These are phyloP conservation scores for Drosophila austrosaltans DNA, from an alignment of 2,888 invertebrate genomes.

Conservation along the genomic window DNA sequence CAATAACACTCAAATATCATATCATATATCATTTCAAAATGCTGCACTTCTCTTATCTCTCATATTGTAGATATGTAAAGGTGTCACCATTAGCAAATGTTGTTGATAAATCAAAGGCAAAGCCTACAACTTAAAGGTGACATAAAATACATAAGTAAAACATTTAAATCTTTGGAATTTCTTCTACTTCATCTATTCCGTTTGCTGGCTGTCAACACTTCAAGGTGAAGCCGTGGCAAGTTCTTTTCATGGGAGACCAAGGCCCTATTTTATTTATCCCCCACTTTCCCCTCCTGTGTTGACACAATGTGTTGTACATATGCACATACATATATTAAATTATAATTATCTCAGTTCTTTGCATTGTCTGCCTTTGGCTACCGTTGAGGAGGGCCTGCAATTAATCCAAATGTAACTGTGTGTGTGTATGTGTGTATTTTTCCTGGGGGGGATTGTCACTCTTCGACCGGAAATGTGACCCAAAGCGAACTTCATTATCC, in stretches of 20 bases:
- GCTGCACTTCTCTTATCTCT: neutral
- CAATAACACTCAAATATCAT: neutral
- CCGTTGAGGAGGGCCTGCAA: slow-evolving; percentile 67
- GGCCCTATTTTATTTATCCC: slow-evolving; percentile 26
- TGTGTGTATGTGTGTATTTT: slow-evolving; percentile 43
- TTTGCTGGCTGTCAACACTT: slow-evolving; percentile 23
- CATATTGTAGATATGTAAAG: slow-evolving; percentile 16
- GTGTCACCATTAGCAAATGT: slow-evolving; percentile 27
- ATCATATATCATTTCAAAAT: neutral
- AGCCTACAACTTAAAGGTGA: slow-evolving; percentile 25
- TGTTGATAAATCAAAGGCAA: slow-evolving; percentile 38
- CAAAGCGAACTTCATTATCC: slow-evolving; percentile 25
- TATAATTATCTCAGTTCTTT: slow-evolving; percentile 21
- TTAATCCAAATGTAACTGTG: slow-evolving; percentile 54
- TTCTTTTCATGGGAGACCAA: slow-evolving; percentile 35
- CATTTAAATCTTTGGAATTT: slow-evolving; percentile 24
- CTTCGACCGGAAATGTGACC: slow-evolving; percentile 59
- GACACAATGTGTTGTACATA: slow-evolving; percentile 53
- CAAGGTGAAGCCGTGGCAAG: slow-evolving; percentile 48
- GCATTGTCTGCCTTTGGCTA: slow-evolving; percentile 47
- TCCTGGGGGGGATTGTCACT: slow-evolving; percentile 1
- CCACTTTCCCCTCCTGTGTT: slow-evolving; percentile 33
- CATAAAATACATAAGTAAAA: neutral
- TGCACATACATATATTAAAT: slow-evolving; percentile 32
- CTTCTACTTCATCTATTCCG: neutral